These are phyloP conservation scores for Dinothrombium tinctorium DNA, from an alignment of 1,140 invertebrate genomes.

Conservation along the genomic window DNA sequence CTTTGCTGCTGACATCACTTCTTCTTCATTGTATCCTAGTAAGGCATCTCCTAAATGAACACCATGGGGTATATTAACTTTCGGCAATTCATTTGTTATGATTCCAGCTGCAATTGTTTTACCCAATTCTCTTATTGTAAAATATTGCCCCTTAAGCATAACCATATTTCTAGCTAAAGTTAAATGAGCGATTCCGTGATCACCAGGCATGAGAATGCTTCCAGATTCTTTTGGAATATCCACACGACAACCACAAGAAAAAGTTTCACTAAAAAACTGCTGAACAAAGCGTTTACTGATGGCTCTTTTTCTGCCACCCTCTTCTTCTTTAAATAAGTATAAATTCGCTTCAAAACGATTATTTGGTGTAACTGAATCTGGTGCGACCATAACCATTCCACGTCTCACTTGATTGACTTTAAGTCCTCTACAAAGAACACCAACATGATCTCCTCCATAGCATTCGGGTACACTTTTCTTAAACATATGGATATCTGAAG, in stretches of 20 bases:
- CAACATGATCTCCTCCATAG: conserved; percentile 12
- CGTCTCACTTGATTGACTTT: conserved; percentile 76
- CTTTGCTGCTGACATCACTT: no score
- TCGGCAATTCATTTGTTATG: conserved; percentile 46
- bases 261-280: no score
- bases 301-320: conserved; percentile 3
- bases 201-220: no score
- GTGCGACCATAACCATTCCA: conserved; percentile 78
- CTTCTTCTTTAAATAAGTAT: no score
- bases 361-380: conserved; percentile 37
- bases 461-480: conserved; percentile 34
- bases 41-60: no score
- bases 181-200: conserved; percentile 14
- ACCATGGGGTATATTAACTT: no score
- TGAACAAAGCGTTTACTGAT: not conserved
- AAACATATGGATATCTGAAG: conserved; percentile 27
- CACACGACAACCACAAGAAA: no score
- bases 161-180: conserved; percentile 28
- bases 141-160: conserved; percentile 5
- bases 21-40: no score
- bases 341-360: conserved; percentile 5
- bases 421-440: conserved; percentile 10
- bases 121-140: conserved; percentile 5
- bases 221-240: no score
- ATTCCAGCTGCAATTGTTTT: conserved; percentile 42